Evolutionary conservation across 2,113 vertebrate genomes (phyloP).

Genomic region (Daphoenositta chrysoptera): DNA sequence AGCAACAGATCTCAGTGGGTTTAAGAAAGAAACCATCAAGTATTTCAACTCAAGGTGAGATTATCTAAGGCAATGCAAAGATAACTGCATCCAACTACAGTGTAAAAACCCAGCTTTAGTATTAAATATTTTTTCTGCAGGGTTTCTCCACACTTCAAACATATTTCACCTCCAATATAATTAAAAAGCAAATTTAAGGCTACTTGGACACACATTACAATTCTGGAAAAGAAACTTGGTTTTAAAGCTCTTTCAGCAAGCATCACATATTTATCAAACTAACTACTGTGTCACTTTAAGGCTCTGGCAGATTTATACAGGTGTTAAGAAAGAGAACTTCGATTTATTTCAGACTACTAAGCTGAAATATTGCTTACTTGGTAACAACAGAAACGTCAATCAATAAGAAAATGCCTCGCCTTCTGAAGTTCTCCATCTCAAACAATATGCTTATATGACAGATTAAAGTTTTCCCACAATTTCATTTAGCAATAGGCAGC

Average conservation of each 20-base stretch:
- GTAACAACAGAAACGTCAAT: constrained; percentile 28
- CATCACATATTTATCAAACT: constrained; percentile 16
- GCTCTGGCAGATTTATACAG: constrained; percentile 38
- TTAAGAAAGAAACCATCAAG: neutral
- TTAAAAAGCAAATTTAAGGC: neutral
- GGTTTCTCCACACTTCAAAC: neutral
- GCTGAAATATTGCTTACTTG: constrained; percentile 49
- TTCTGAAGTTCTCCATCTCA: constrained; percentile 17
- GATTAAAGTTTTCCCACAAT: neutral
- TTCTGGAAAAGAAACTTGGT: neutral
- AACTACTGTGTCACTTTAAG: constrained; percentile 20
- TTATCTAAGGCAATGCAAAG: neutral
- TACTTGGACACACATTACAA: neutral
- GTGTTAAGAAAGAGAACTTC: constrained; percentile 1
- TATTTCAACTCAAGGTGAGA: neutral
- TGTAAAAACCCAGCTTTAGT: neutral
- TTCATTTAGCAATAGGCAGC: neutral
- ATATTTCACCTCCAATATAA: neutral
- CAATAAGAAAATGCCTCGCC: neutral
- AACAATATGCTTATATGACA: neutral
- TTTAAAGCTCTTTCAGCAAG: constrained; percentile 6
- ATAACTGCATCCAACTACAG: neutral
- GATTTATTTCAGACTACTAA: constrained; percentile 36
- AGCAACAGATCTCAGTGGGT: neutral
- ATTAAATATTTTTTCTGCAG: neutral